Evolutionary conservation across 2,888 invertebrate species (phyloP).

Genomic region (Polydesmus complanatus): DNA sequence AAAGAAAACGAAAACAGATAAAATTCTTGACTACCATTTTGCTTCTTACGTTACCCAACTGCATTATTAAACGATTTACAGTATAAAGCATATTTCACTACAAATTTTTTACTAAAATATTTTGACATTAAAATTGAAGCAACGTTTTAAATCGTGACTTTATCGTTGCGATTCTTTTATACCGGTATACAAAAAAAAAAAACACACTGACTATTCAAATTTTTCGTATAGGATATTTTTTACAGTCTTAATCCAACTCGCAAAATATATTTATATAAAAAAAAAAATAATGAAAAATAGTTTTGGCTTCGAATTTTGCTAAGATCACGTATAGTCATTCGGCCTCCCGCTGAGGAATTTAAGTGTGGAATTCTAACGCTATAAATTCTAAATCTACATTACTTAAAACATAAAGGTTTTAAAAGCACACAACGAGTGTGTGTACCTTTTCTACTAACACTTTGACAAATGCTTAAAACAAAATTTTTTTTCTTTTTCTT

Average conservation of each 20-base stretch:
- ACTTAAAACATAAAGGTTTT: not conserved
- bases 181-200: not conserved
- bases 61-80: not conserved
- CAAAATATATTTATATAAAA: not conserved
- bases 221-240: not conserved
- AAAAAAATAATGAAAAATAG: not conserved
- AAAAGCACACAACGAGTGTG: too few species aligned
- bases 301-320: not conserved
- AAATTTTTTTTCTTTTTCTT: too few species aligned
- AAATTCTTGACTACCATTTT: too few species aligned
- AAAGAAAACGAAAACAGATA: too few species aligned
- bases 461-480: not conserved
- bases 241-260: not conserved
- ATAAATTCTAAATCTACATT: not conserved
- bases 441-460: not conserved
- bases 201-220: not conserved
- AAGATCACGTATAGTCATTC: not conserved
- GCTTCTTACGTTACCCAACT: too few species aligned
- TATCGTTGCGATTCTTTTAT: not conserved
- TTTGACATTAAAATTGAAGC: not conserved
- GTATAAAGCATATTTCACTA: not conserved
- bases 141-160: not conserved
- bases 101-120: not conserved
- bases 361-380: not conserved
- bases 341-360: not conserved